Percentiles rank a stretch among this genome's conserved stretches.
Evolutionary conservation across 35 echinoderm and acorn worm genomes (phyloP).

Genomic region (Strongylocentrotus purpuratus): DNA sequence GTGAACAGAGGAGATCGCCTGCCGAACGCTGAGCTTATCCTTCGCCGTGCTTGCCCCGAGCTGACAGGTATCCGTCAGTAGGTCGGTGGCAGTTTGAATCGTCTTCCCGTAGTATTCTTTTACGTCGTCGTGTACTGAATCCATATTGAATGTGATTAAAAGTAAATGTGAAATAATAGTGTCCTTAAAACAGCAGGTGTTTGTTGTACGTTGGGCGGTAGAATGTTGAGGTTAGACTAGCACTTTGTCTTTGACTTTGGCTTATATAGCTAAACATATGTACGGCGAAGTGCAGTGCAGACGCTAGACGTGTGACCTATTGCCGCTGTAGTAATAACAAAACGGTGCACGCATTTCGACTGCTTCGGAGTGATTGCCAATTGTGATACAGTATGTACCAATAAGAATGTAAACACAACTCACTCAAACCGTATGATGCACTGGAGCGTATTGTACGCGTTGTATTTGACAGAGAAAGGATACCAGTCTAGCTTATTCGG

Average conservation of each 20-base stretch:
- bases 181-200: not conserved
- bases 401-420: not conserved
- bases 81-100: conserved; percentile 7
- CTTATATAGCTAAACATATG: too few relatives aligned
- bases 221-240: not conserved
- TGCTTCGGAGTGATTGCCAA: not conserved
- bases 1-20: conserved; percentile 24
- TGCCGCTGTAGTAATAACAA: too few relatives aligned
- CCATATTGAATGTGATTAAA: not conserved
- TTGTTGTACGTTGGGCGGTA: too few relatives aligned
- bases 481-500: not conserved
- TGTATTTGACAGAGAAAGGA: not conserved
- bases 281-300: too few relatives aligned
- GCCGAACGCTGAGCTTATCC: conserved; percentile 21
- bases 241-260: too few relatives aligned
- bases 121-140: conserved; percentile 35
- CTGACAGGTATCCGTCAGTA: conserved; percentile 38
- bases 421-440: not conserved
- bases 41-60: not conserved
- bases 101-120: conserved; percentile 50
- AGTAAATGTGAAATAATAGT: not conserved
- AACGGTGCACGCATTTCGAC: not conserved
- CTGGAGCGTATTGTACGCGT: not conserved
- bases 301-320: too few relatives aligned
- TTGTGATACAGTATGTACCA: not conserved